Evolutionary conservation across 2,113 vertebrate species (phyloP), one percentile per base, ranked within the genome.

Genomic region (Chionodraco myersi): DNA sequence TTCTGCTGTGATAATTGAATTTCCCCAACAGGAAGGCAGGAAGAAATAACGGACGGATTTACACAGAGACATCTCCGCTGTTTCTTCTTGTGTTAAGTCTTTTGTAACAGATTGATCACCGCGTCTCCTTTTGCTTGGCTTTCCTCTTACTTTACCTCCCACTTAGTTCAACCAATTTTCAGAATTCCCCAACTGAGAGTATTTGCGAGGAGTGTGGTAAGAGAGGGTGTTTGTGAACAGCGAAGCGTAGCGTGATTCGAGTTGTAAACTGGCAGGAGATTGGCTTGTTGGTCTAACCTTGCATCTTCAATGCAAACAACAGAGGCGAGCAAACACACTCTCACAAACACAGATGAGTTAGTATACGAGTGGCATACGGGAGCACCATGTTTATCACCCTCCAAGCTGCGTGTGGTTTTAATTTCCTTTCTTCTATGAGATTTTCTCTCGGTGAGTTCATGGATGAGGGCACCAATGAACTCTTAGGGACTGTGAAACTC

Each of bases 181-280:
- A 9, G 26, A 87, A 54, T 71, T 65, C 41, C 45, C 30, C 66
- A 73, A 65, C 36, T 49, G 73, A 68, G 65, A 1, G 63, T 49
- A 15, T 34, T 16, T 52, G 48, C 26, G 7, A 49, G 44, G n/a
- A 41, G 44, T 41, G 56, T 2, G n/a, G 48, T n/a, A 45, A 66
- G 47, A 2, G 15, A 6, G 34, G 12, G 18, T 34, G 81, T 78
- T 73, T 88, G 63, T 84, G 85, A 85, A 73, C 77, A 71, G 68
- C 34, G 59, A 75, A 84, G 88, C 76, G 16, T 75, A 16, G 58
- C 52, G 23, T 30, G 84, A 89, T 82, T 85, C 0, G 66, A 76
- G 82, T 71, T 70, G 84, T 85, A 79, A 84, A 85, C 74, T 82
- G 84, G 84, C 82, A 88, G 86, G 79, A 80, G 89, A 89, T 75